Conservation (phyloP, 2,888 invertebrate genomes). For the Tillus elongatus region DNA sequence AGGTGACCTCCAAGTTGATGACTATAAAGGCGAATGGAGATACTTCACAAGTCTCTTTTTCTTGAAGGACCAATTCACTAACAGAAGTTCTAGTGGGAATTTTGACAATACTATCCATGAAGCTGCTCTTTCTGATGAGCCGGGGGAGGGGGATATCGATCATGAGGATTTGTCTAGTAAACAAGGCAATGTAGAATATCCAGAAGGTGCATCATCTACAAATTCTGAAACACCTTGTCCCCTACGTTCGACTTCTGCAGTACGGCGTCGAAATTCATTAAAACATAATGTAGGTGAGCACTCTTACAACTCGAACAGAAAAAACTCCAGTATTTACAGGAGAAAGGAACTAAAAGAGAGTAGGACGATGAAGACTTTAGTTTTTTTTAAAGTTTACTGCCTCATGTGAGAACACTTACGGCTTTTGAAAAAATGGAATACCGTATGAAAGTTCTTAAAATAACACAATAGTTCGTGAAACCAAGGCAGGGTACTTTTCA, state of each 20-base stretch:
- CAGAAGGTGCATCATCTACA: neutral
- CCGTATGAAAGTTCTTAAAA: too few species aligned
- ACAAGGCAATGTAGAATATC: neutral
- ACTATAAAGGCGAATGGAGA: too few species aligned
- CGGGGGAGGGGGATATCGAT: neutral
- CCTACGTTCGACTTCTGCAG: too few species aligned
- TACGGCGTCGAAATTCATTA: too few species aligned
- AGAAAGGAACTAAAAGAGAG: too few species aligned
- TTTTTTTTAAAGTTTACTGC: slow-evolving; percentile 7
- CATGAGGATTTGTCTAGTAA: neutral
- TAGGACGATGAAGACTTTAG: slow-evolving; percentile 6
- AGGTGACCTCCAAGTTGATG: slow-evolving; percentile 3
- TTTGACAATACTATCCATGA: neutral
- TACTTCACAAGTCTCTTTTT: slow-evolving; percentile 4
- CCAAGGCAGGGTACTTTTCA: too few species aligned
- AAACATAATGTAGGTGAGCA: slow-evolving; percentile 2
- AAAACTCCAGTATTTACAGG: neutral
- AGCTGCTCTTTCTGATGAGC: neutral
- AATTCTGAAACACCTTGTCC: neutral
- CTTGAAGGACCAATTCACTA: slow-evolving; percentile 8
- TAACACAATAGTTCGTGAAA: too few species aligned
- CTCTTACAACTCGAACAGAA: neutral
- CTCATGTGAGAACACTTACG: too few species aligned
- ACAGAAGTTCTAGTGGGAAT: too few species aligned
- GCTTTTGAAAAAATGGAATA: too few species aligned